Conservation (phyloP, 2,113 vertebrate genomes). For the Pongo pygmaeus region DNA sequence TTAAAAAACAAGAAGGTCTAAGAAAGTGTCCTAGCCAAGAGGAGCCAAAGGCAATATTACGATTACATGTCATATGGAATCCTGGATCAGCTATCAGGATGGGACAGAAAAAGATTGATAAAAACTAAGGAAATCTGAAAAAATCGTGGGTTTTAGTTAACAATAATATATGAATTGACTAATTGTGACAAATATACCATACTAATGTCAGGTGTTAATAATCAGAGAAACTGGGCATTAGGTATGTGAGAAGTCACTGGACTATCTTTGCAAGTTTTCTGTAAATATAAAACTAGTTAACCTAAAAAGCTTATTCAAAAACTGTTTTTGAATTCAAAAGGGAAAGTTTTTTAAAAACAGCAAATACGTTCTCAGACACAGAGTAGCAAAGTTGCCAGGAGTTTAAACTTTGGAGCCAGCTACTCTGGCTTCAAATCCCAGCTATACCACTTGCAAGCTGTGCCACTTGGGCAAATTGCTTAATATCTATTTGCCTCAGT, state of each 20-base stretch:
- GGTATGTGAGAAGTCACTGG: rapidly evolving
- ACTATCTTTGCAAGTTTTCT: not conserved
- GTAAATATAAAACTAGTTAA: not conserved
- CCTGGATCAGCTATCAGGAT: not conserved
- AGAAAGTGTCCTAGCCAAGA: not conserved
- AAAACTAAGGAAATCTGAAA: not conserved
- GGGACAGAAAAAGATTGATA: not conserved
- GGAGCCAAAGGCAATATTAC: not conserved
- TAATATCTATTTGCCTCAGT: not conserved
- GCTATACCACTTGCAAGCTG: not conserved
- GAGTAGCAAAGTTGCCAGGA: not conserved
- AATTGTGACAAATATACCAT: not conserved
- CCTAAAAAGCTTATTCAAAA: not conserved
- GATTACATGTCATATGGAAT: not conserved
- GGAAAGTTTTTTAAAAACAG: not conserved
- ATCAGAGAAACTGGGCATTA: not conserved
- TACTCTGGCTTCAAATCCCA: not conserved
- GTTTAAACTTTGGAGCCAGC: no score
- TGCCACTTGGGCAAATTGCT: not conserved
- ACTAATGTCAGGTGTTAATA: not conserved
- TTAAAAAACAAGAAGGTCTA: not conserved
- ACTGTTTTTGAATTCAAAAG: not conserved
- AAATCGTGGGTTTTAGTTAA: no score
- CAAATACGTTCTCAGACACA: not conserved
- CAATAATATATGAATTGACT: not conserved